These are phyloP conservation scores for Celastrina argiolus DNA, from an alignment of 2,888 invertebrate species.

Conservation along the genomic window DNA sequence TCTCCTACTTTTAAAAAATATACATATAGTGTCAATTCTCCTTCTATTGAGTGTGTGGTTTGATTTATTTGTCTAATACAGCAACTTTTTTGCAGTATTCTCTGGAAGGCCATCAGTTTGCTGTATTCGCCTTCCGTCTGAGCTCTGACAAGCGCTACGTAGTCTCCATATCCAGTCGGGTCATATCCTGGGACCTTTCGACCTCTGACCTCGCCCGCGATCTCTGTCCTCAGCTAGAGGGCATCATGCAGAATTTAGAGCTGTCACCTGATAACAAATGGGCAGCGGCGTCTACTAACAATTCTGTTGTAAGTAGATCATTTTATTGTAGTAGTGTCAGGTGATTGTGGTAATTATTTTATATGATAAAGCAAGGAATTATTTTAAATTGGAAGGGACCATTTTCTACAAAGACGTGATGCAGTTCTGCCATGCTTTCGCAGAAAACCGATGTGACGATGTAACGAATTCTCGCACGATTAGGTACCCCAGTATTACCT, in stretches of 20 bases:
- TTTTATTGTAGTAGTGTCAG: background rate
- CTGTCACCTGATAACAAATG: slow-evolving; percentile 97
- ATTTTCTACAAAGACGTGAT: background rate
- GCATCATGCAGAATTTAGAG: slow-evolving; percentile 96
- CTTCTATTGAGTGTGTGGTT: no score
- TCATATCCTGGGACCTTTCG: slow-evolving; percentile 97
- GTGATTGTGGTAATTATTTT: background rate
- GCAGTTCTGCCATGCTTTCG: no score
- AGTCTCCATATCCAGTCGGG: slow-evolving; percentile 96
- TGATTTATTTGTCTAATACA: no score
- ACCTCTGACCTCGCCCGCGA: slow-evolving; percentile 97
- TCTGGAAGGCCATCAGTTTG: slow-evolving; percentile 98
- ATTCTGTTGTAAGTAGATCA: slow-evolving; percentile 84
- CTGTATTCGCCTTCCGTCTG: slow-evolving; percentile 93
- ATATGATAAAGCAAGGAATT: no score
- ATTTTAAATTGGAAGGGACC: background rate
- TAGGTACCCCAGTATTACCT: no score
- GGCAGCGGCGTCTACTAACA: slow-evolving; percentile 97
- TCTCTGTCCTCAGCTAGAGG: slow-evolving; percentile 93
- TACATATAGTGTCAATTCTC: no score
- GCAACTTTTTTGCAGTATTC: slow-evolving; percentile 86
- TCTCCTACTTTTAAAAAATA: no score
- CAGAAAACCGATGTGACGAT: no score
- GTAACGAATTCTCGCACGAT: no score
- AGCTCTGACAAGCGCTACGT: slow-evolving; percentile 95